phyloP scores from a whole-genome alignment of 2,113 vertebrate species.

The Macquaria ambigua region DNA sequence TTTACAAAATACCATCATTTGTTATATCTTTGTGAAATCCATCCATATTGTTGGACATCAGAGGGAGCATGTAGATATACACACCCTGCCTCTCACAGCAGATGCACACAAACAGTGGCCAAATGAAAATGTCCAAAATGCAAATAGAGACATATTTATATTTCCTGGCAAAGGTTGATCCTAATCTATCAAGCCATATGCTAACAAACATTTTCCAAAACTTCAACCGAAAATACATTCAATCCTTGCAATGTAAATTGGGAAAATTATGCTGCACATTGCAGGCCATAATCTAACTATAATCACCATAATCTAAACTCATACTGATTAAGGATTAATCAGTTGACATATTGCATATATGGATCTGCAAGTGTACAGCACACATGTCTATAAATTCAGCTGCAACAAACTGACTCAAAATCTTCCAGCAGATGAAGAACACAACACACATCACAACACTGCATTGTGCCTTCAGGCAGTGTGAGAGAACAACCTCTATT shows the following conservation, averaged over 20 bases:
- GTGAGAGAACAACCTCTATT: constrained; percentile 17
- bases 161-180: constrained; percentile 6
- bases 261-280: neutral
- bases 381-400: neutral
- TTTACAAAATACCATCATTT: neutral
- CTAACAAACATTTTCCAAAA: neutral
- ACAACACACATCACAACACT: neutral
- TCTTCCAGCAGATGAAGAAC: neutral
- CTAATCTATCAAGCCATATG: constrained; percentile 23
- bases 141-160: constrained; percentile 23
- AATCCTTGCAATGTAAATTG: neutral
- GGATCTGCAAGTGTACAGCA: neutral
- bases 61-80: constrained; percentile 13
- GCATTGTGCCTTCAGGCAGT: constrained; percentile 7
- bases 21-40: constrained; percentile 4
- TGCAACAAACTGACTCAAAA: neutral
- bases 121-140: constrained; percentile 21
- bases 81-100: constrained; percentile 25
- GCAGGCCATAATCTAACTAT: neutral
- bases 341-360: neutral
- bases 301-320: neutral
- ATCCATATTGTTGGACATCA: constrained; percentile 18
- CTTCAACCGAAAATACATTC: neutral
- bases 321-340: neutral
- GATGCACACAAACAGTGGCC: constrained; percentile 24